These are phyloP conservation scores for Operophtera brumata DNA, from an alignment of 2,888 invertebrate genomes.

Conservation along the genomic window DNA sequence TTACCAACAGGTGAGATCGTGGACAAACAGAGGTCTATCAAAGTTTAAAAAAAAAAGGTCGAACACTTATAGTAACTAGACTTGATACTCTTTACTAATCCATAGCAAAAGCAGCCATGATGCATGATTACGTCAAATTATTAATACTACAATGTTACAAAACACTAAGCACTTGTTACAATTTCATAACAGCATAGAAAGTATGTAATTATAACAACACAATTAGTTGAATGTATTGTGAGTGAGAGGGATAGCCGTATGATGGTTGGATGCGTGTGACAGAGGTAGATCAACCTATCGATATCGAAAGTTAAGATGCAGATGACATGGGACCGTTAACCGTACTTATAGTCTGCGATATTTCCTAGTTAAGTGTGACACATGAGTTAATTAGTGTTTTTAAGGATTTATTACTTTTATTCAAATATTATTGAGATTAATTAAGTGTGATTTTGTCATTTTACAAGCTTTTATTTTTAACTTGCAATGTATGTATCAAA, in stretches of 20 bases:
- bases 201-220: slow-evolving; percentile 31
- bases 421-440: too few relatives aligned
- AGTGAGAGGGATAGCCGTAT: slow-evolving; percentile 41
- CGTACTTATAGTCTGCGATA: slow-evolving; percentile 44
- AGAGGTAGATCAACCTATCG: slow-evolving; percentile 45
- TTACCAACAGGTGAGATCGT: too few relatives aligned
- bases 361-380: neutral
- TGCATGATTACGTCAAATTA: neutral
- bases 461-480: too few relatives aligned
- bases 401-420: too few relatives aligned
- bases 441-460: too few relatives aligned
- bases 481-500: too few relatives aligned
- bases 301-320: slow-evolving; percentile 65
- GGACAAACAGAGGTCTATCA: too few relatives aligned
- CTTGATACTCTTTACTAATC: too few relatives aligned
- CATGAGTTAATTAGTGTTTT: neutral
- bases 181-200: slow-evolving; percentile 29
- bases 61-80: too few relatives aligned
- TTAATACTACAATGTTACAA: slow-evolving; percentile 5
- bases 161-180: slow-evolving; percentile 13
- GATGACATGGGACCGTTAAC: slow-evolving; percentile 54
- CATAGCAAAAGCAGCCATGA: too few relatives aligned
- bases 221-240: slow-evolving; percentile 25
- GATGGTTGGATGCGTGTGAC: neutral
- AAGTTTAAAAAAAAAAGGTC: too few relatives aligned